Conservation (phyloP, 2,113 vertebrate species). For the Coturnix japonica region DNA sequence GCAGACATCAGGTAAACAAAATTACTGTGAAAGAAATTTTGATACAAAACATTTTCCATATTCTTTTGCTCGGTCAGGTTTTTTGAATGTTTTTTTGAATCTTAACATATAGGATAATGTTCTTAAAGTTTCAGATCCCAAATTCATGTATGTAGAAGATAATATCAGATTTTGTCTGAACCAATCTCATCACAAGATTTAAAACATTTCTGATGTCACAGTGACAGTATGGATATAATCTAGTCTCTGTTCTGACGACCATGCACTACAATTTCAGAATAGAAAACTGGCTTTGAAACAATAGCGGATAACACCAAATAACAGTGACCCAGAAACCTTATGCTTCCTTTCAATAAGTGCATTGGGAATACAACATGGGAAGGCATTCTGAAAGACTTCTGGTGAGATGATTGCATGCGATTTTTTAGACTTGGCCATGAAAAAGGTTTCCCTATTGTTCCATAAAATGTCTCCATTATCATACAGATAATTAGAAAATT, state of each 20-base stretch:
- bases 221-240: background rate
- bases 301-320: background rate
- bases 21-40: background rate
- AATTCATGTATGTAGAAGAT: background rate
- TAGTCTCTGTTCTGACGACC: background rate
- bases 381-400: background rate
- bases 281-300: background rate
- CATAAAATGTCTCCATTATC: background rate
- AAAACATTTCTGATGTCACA: background rate
- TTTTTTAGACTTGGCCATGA: background rate
- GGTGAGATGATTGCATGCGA: background rate
- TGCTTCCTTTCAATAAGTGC: background rate
- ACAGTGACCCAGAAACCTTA: background rate
- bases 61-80: background rate
- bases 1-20: background rate
- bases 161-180: background rate
- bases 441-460: background rate
- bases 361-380: background rate
- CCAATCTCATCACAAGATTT: background rate
- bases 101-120: background rate
- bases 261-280: background rate
- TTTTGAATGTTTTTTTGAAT: background rate
- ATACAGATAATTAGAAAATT: background rate
- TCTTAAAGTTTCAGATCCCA: background rate
- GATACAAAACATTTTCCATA: background rate